These are phyloP conservation scores for Zosterops hypoxanthus DNA, from an alignment of 2,113 vertebrate genomes.

Conservation along the genomic window DNA sequence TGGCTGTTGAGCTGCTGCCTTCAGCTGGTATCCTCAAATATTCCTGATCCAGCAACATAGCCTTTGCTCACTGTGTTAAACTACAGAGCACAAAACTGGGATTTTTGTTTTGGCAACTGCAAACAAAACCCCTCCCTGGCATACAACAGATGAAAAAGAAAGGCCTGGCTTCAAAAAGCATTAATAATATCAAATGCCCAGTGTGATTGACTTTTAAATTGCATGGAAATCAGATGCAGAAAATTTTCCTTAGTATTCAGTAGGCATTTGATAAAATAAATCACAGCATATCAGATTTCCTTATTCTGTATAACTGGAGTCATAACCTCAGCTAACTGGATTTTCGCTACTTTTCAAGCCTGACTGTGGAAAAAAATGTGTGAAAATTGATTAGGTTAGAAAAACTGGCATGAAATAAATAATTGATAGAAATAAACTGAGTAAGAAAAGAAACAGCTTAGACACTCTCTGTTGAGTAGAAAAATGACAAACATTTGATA, in stretches of 20 bases:
- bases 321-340: background rate
- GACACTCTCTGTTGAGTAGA: background rate
- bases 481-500: background rate
- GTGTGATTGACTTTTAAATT: background rate
- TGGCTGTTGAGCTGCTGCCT: background rate
- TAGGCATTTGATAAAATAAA: slow-evolving; percentile 14
- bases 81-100: background rate
- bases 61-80: background rate
- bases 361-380: background rate
- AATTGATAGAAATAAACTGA: slow-evolving; percentile 12
- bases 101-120: background rate
- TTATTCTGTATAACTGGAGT: slow-evolving; percentile 2
- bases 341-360: background rate
- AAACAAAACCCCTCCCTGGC: background rate
- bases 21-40: background rate
- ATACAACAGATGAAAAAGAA: background rate
- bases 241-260: background rate
- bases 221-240: background rate
- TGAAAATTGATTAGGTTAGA: slow-evolving; percentile 7
- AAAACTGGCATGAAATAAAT: slow-evolving; percentile 36
- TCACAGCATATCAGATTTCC: background rate
- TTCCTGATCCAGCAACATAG: background rate
- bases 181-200: background rate
- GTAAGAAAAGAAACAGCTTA: background rate
- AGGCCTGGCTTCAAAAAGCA: background rate